Evolutionary conservation across 2,888 invertebrate genomes (phyloP).

Genomic region (Tachina fera): DNA sequence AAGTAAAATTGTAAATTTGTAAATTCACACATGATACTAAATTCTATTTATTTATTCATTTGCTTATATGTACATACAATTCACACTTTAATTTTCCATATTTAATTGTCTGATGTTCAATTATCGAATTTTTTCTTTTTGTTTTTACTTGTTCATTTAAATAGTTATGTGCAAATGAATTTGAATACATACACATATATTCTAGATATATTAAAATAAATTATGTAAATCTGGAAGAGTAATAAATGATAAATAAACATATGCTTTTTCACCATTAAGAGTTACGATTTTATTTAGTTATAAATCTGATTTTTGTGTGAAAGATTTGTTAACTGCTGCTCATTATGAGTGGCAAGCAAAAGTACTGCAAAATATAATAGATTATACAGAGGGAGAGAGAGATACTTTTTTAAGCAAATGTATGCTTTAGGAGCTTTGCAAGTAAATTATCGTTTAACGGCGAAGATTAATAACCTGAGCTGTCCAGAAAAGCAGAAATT

Average conservation of each 20-base stretch:
- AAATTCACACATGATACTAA: background rate
- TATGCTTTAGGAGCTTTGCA: conserved; percentile 48
- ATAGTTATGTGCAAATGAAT: background rate
- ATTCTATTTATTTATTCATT: background rate
- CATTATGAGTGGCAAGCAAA: background rate
- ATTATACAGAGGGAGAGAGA: background rate
- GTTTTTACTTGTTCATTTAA: background rate
- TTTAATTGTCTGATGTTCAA: conserved; percentile 58
- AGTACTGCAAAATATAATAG: background rate
- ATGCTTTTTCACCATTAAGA: background rate
- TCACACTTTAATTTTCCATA: conserved; percentile 20
- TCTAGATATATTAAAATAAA: background rate
- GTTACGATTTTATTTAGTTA: background rate
- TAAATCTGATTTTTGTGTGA: background rate
- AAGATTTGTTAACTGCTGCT: no score
- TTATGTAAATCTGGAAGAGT: background rate
- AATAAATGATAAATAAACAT: background rate
- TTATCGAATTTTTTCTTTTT: conserved; percentile 11
- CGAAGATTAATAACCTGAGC: conserved; percentile 69
- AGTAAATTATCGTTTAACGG: conserved; percentile 31
- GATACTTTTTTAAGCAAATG: conserved; percentile 17
- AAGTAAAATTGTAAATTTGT: conserved; percentile 35
- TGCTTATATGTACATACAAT: background rate
- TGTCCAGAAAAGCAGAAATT: conserved; percentile 62
- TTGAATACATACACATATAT: no score